Evolutionary conservation across 64 coral and sea anemone species (phyloP).

Genomic region (Actinia tenebrosa): DNA sequence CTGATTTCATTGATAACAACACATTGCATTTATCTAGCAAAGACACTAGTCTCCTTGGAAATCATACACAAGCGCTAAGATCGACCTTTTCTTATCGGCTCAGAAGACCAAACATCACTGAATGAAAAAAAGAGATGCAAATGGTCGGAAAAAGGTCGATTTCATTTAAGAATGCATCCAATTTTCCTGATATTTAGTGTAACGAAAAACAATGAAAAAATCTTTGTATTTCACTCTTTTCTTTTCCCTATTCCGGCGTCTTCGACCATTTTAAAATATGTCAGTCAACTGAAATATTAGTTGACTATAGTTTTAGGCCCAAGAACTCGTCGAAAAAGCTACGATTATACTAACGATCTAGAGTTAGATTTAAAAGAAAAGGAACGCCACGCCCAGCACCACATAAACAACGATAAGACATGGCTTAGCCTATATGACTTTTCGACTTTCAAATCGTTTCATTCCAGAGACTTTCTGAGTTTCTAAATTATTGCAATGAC

Average conservation of each 20-base stretch:
- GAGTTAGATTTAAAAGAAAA: too few relatives aligned
- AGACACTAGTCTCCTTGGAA: conserved; percentile 19
- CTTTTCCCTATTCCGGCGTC: too few relatives aligned
- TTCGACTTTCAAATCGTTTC: too few relatives aligned
- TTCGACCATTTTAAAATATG: background rate
- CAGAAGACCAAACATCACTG: background rate
- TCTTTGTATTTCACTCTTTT: too few relatives aligned
- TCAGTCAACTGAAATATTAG: background rate
- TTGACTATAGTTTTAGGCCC: background rate
- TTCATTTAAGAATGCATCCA: background rate
- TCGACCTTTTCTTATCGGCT: background rate
- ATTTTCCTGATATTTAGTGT: background rate
- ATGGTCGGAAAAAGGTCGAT: background rate
- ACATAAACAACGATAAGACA: too few relatives aligned
- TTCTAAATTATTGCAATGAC: too few relatives aligned
- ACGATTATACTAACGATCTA: background rate
- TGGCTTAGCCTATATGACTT: too few relatives aligned
- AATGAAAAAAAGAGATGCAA: background rate
- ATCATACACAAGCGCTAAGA: background rate
- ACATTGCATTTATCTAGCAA: conserved; percentile 8
- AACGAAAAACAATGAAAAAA: background rate
- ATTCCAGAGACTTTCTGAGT: too few relatives aligned
- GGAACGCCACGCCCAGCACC: background rate
- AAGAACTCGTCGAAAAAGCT: background rate
- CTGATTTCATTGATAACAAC: background rate